Conservation (phyloP, 2,797 vertebrate species). For the Arvicola amphibius region DNA sequence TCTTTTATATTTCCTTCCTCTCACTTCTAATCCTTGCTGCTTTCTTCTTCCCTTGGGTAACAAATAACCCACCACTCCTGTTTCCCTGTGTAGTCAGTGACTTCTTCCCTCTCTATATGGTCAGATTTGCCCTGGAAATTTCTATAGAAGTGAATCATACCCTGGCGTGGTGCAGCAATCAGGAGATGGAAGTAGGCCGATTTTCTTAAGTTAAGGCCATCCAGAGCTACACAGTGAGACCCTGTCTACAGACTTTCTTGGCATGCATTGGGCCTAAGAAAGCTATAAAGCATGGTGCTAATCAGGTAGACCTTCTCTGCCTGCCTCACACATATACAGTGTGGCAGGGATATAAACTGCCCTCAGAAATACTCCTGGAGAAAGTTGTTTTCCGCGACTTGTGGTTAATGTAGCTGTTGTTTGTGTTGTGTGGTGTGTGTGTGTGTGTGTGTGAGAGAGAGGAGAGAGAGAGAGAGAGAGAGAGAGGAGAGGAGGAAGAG, state of each 20-base stretch:
- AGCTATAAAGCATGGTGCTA: not conserved
- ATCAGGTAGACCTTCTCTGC: not conserved
- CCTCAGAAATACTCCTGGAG: not conserved
- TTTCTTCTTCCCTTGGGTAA: constrained; percentile 13
- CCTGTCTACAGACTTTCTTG: no score
- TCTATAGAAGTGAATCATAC: not conserved
- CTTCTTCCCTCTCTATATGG: not conserved
- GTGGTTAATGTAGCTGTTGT: no score
- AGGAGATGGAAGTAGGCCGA: not conserved
- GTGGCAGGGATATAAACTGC: not conserved
- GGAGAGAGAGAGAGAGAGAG: no score
- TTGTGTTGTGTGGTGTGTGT: no score
- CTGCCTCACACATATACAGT: not conserved
- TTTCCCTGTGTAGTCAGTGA: not conserved
- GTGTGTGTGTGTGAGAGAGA: no score
- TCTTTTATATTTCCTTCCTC: not conserved
- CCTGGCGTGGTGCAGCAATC: not conserved
- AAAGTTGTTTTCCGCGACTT: not conserved
- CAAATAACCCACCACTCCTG: not conserved
- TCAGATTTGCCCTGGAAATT: not conserved
- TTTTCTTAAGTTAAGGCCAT: not conserved
- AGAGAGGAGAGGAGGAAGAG: no score
- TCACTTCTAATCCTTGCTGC: not conserved
- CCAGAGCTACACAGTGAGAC: not conserved
- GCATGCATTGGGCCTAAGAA: not conserved